Evolutionary conservation across 2,888 invertebrate genomes (phyloP).

Genomic region (Aromia moschata): DNA sequence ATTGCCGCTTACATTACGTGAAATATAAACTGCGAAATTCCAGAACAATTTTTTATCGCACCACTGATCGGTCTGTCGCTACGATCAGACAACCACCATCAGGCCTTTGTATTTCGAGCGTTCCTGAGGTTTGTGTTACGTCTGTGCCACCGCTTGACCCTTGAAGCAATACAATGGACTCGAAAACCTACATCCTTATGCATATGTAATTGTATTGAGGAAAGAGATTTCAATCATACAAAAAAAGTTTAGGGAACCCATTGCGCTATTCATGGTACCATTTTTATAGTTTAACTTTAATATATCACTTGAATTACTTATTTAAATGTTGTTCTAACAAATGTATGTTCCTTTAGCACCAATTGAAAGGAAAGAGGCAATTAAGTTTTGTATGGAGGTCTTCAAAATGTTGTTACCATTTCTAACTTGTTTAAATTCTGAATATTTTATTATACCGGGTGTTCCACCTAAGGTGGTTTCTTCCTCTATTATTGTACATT

Average conservation of each 20-base stretch:
- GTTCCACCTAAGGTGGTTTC: too few relatives aligned
- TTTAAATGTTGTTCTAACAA: too few relatives aligned
- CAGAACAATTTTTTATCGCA: slow-evolving; percentile 28
- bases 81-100: slow-evolving; percentile 25
- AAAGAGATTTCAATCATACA: background rate
- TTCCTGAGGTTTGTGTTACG: slow-evolving; percentile 31
- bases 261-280: background rate
- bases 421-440: too few relatives aligned
- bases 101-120: slow-evolving; percentile 19
- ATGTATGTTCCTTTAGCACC: too few relatives aligned
- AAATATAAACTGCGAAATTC: background rate
- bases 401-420: too few relatives aligned
- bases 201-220: slow-evolving; percentile 30
- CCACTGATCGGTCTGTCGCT: slow-evolving; percentile 16
- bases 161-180: slow-evolving; percentile 33
- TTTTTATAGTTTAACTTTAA: too few relatives aligned
- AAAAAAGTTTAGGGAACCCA: slow-evolving; percentile 6
- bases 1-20: too few relatives aligned
- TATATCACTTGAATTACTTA: too few relatives aligned
- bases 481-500: too few relatives aligned
- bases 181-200: slow-evolving; percentile 32
- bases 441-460: too few relatives aligned
- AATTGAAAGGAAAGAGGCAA: too few relatives aligned
- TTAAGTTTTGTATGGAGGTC: too few relatives aligned
- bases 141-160: slow-evolving; percentile 38